Base-by-base conservation (phyloP, 2,797 vertebrate genomes). In the Mormyrus hasselquistii region DNA sequence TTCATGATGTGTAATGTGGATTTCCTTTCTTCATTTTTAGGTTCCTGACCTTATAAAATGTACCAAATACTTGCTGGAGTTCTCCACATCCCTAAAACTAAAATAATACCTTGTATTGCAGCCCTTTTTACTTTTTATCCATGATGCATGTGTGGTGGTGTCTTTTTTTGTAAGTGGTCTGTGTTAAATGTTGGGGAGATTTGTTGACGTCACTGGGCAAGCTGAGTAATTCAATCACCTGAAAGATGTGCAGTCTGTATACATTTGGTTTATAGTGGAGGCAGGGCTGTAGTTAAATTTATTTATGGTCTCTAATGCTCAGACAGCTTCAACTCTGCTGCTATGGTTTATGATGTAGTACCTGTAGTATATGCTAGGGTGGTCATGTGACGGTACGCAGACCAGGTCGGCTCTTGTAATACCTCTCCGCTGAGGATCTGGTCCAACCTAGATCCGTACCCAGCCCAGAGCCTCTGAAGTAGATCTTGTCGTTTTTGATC, bases 11-110 rank as follows among this genome's bases (percentile, higher is more conserved):
- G n/a, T 57, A 55, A 53, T 34, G n/a, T 59, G 52, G 29, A 87
- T 14, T 57, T 38, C n/a, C 52, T 59, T 16, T 86, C 22, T 38
- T 86, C 16, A 12, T 87, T 59, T 57, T 57, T 38, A 57, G 25
- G 1, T 53, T 87, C 29, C 16, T 59, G 85, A 59, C 85, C 53
- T 87, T 87, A 59, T 87, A 87, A 87, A 87, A 87, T 87, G 85
- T 38, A 59, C 34, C 29, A 38, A 22, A 9, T 29, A 44, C 4
- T 86, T 86, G 25, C 22, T 86, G 52, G 6, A 86, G 25, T 41
- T 86, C 53, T 55, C 25, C 14, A 25, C 12, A 38, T 59, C n/a
- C 16, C 53, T 38, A 59, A 38, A 86, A n/a, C 50, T 34, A 16
- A 87, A 87, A 57, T 29, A 22, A n/a, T 59, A 59, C 16, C 25